Percentiles rank a stretch among this genome's conserved stretches.
Evolutionary conservation across 2,113 vertebrate genomes (phyloP).

Genomic region (Dryoscopus gambensis): DNA sequence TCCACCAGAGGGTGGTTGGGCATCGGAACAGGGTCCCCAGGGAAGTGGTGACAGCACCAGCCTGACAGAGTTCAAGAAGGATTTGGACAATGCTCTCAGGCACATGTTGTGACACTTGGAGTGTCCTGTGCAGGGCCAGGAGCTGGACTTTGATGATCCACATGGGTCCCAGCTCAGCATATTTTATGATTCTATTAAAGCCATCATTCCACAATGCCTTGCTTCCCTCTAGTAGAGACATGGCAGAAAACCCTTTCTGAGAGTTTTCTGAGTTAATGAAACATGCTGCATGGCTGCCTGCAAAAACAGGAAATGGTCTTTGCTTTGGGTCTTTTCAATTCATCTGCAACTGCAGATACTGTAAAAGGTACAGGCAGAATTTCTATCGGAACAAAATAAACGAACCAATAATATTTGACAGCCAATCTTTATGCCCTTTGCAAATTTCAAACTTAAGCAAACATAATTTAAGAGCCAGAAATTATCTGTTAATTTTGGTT

Average conservation of each 20-base stretch:
- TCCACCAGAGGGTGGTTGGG: background rate
- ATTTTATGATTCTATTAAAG: background rate
- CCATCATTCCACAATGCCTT: background rate
- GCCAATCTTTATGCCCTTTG: background rate
- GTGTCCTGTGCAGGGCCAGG: background rate
- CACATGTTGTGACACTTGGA: too few relatives aligned
- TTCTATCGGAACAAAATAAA: background rate
- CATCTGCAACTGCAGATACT: background rate
- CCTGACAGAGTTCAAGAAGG: background rate
- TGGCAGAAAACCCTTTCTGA: background rate
- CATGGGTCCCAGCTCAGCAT: background rate
- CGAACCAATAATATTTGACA: background rate
- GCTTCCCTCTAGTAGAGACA: background rate
- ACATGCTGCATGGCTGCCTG: rapidly evolving
- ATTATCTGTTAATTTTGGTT: background rate
- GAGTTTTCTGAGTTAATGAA: background rate
- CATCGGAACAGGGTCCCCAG: background rate
- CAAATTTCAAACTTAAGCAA: background rate
- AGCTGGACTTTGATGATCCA: background rate
- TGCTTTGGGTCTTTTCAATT: background rate
- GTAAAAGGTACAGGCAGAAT: background rate
- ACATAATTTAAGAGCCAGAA: background rate
- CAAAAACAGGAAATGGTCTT: background rate
- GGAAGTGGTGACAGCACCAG: background rate
- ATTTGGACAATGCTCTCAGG: background rate